phyloP scores from a whole-genome alignment of 2,888 invertebrate species.

The Rotaria macrura region DNA sequence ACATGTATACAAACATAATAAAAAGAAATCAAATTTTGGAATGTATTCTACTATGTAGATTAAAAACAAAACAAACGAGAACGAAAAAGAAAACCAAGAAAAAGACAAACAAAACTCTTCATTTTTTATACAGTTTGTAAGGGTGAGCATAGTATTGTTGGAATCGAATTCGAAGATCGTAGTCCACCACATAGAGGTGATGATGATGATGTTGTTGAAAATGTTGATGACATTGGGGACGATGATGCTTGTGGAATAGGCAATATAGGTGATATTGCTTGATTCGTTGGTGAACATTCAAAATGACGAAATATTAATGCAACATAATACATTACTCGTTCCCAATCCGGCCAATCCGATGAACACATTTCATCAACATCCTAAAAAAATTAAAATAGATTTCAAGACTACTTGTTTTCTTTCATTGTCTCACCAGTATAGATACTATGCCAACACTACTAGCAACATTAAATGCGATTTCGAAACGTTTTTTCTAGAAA shows the following conservation, averaged over 20 bases:
- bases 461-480: not conserved
- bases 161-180: not conserved
- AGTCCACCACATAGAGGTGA: not conserved
- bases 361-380: not conserved
- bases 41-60: not conserved
- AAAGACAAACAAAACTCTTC: not conserved
- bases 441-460: constrained; percentile 14
- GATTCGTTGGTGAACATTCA: not conserved
- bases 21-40: not conserved
- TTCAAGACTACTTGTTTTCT: no score
- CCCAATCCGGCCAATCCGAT: constrained; percentile 15
- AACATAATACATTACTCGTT: constrained; percentile 2
- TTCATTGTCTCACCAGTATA: not conserved
- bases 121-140: not conserved
- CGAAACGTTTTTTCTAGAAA: not conserved
- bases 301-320: constrained; percentile 21
- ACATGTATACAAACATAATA: not conserved
- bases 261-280: not conserved
- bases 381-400: not conserved
- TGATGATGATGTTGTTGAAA: not conserved
- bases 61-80: not conserved
- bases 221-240: not conserved
- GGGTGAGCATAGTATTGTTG: not conserved
- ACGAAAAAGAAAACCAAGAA: no score
- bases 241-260: not conserved